A percentile compares a stretch with the other conserved stretches of the same genome.
Evolutionary conservation across 2,797 vertebrate genomes (phyloP).

Genomic region (Mormyrops boulengeri): DNA sequence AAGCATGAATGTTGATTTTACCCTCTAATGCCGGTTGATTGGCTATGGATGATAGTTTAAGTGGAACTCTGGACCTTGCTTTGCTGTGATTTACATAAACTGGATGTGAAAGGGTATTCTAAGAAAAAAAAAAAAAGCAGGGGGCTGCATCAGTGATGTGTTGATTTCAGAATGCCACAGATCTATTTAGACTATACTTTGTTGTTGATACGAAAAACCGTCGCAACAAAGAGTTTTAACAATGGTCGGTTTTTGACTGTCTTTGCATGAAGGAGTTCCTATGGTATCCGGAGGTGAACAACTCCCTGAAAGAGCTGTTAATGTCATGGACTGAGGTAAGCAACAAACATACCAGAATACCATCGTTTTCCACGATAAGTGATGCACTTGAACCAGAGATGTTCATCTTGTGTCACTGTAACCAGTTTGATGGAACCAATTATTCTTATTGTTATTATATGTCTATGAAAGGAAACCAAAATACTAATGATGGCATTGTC

Average conservation of each 20-base stretch:
- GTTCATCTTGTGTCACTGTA: not conserved
- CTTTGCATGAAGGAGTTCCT: slow-evolving; percentile 76
- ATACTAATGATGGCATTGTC: not conserved
- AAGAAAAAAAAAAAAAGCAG: not conserved
- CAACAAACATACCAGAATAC: not conserved
- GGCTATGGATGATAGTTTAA: not conserved
- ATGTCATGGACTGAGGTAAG: slow-evolving; percentile 76
- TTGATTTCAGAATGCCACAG: not conserved
- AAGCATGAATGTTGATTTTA: not conserved
- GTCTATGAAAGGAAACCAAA: not conserved
- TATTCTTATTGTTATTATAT: not conserved
- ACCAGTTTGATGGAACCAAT: not conserved
- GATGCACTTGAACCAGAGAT: not conserved
- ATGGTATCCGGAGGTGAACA: slow-evolving; percentile 92
- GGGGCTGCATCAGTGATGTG: not conserved
- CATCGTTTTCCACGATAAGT: not conserved
- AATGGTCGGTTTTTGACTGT: not conserved
- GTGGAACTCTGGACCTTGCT: not conserved
- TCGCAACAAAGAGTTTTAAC: not conserved
- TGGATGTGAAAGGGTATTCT: not conserved
- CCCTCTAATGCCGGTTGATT: not conserved
- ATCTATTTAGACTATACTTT: not conserved
- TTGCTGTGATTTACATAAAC: not conserved
- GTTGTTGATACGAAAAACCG: not conserved
- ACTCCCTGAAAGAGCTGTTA: slow-evolving; percentile 87